phyloP scores from a whole-genome alignment of 2,113 vertebrate genomes.

The Anoplopoma fimbria region DNA sequence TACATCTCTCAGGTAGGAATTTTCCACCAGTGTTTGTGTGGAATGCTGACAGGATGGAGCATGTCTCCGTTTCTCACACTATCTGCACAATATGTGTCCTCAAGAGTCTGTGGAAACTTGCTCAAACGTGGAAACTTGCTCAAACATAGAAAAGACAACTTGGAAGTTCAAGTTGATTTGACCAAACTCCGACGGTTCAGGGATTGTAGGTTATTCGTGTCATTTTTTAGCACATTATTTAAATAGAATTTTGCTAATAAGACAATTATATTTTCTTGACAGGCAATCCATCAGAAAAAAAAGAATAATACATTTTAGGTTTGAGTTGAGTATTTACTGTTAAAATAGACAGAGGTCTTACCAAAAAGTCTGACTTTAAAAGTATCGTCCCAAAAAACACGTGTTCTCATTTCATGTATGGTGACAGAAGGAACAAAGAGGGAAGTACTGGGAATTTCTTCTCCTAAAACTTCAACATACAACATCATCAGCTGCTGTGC shows the following conservation, averaged over 20 bases:
- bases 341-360: not conserved
- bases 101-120: slow-evolving; percentile 45
- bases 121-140: slow-evolving; percentile 21
- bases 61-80: slow-evolving; percentile 49
- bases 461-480: not conserved
- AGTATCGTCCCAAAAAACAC: not conserved
- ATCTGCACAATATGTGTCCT: slow-evolving; percentile 29
- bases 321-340: not conserved
- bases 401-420: not conserved
- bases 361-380: not conserved
- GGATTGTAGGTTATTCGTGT: not conserved
- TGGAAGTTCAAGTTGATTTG: not conserved
- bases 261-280: not conserved
- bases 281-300: not conserved
- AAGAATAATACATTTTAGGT: not conserved
- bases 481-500: not conserved
- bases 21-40: slow-evolving; percentile 74
- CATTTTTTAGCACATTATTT: not conserved
- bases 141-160: slow-evolving; percentile 8
- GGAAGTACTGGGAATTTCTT: not conserved
- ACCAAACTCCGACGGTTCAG: not conserved
- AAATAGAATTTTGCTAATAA: not conserved
- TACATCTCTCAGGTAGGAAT: slow-evolving; percentile 66
- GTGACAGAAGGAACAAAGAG: not conserved
- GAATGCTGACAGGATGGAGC: slow-evolving; percentile 83